Conservation (phyloP, 2,888 invertebrate species). For the Tipula helvola region DNA sequence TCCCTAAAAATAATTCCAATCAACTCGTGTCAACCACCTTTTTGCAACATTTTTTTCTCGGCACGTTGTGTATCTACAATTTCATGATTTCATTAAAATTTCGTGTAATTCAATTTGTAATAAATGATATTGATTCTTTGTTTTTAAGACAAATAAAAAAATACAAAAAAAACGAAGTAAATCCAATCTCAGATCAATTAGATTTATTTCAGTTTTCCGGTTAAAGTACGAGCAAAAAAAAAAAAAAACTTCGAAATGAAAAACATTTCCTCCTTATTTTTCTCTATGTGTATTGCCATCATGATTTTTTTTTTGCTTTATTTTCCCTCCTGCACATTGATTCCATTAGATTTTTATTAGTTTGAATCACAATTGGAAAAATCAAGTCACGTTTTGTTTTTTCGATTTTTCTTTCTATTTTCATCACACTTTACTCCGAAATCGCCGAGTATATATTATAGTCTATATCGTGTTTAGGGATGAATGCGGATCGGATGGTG, state of each 20-base stretch:
- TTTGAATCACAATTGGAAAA: constrained; percentile 4
- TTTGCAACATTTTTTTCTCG: not conserved
- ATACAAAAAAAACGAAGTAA: not conserved
- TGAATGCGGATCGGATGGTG: not conserved
- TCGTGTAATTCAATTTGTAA: not conserved
- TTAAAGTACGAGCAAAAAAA: not conserved
- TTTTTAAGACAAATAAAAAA: not conserved
- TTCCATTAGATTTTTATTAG: constrained; percentile 4
- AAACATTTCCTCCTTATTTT: not conserved
- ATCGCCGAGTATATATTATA: not conserved
- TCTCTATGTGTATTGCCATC: not conserved
- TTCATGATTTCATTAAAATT: not conserved
- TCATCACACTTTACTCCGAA: not conserved
- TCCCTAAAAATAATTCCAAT: not conserved
- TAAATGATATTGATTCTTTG: not conserved
- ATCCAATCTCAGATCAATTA: constrained; percentile 4
- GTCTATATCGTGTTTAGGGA: not conserved
- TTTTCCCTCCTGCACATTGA: not conserved
- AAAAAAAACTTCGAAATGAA: not conserved
- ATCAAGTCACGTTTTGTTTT: not conserved
- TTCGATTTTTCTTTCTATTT: not conserved
- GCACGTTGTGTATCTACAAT: not conserved
- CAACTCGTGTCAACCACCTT: not conserved
- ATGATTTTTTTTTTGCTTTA: not conserved
- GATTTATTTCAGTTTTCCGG: constrained; percentile 4